These are phyloP conservation scores for Natator depressus DNA, from an alignment of 2,113 vertebrate genomes.

Conservation along the genomic window DNA sequence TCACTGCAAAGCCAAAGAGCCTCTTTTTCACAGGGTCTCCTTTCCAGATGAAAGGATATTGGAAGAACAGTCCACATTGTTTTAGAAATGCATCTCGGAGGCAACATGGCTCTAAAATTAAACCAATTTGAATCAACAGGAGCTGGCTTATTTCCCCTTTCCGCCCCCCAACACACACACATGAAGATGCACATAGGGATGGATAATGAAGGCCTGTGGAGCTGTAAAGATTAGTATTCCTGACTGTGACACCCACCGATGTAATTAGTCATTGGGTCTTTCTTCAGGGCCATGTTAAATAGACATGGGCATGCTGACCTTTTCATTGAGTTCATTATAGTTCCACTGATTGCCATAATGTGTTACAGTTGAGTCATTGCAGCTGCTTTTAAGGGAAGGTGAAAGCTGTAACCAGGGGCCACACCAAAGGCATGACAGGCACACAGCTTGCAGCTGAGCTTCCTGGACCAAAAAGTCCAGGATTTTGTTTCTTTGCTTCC, in stretches of 20 bases:
- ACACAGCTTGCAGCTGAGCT: not conserved
- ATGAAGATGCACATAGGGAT: not conserved
- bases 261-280: constrained; percentile 55
- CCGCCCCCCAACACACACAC: not conserved
- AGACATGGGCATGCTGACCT: constrained; percentile 49
- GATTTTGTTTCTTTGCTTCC: accelerated
- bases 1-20: not conserved
- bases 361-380: accelerated
- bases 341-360: not conserved
- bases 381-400: not conserved
- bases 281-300: not conserved
- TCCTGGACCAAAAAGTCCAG: not conserved
- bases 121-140: not conserved
- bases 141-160: not conserved
- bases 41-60: constrained; percentile 23
- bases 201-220: constrained; percentile 24
- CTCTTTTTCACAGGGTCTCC: not conserved
- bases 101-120: not conserved
- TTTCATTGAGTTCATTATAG: not conserved
- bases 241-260: not conserved
- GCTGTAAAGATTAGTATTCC: constrained; percentile 61
- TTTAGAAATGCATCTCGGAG: not conserved
- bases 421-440: not conserved
- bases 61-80: constrained; percentile 5
- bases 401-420: accelerated